These are phyloP conservation scores for Euplagia quadripunctaria DNA, from an alignment of 2,888 invertebrate species.

Conservation along the genomic window DNA sequence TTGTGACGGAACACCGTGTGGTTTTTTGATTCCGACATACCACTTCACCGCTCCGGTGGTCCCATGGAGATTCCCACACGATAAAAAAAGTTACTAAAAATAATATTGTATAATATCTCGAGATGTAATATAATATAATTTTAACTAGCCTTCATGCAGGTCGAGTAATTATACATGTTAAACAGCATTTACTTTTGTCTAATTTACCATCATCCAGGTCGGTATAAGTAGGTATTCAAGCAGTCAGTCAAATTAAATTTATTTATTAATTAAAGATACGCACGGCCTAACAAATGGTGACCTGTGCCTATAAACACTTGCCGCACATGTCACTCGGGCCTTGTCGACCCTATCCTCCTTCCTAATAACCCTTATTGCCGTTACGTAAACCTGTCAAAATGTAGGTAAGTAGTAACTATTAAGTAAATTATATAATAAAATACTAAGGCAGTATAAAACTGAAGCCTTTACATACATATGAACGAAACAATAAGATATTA, in stretches of 20 bases:
- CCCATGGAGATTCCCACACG: too few relatives aligned
- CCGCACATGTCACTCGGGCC: background rate
- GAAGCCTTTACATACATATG: background rate
- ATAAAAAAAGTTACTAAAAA: too few relatives aligned
- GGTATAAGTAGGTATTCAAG: background rate
- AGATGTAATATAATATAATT: too few relatives aligned
- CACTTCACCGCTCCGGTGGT: too few relatives aligned
- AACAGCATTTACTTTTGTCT: background rate
- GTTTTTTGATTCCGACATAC: too few relatives aligned
- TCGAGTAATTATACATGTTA: background rate
- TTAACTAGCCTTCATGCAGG: too few relatives aligned
- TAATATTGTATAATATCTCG: too few relatives aligned
- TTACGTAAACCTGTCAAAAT: background rate
- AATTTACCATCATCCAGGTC: background rate
- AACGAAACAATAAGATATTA: too few relatives aligned
- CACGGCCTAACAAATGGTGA: background rate
- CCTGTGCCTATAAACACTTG: background rate
- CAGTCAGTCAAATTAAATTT: background rate
- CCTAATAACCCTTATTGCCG: background rate
- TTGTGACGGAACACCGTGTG: too few relatives aligned
- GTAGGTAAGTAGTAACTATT: background rate
- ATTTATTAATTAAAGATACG: background rate
- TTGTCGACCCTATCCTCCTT: background rate
- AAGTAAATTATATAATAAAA: background rate
- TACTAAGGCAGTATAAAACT: constrained; percentile 27